Base-by-base conservation (phyloP, 2,113 vertebrate genomes). In the Choloepus hoffmanni region DNA sequence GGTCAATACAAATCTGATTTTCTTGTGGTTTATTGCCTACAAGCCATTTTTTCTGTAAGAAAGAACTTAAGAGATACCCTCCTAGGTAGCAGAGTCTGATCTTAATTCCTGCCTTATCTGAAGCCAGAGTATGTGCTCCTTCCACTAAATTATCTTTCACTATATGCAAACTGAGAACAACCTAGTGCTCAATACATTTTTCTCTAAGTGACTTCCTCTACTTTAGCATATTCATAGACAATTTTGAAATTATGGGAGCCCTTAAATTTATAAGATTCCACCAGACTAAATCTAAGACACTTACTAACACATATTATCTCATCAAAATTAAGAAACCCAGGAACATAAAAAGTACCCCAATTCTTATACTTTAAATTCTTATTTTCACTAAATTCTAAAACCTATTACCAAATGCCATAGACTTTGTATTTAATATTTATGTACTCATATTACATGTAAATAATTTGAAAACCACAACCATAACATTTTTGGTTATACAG, bases 341-440 rank as follows among this genome's bases (percentile, higher is more conserved):
- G n/a, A 73, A 65, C 21, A 48, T n/a, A 48, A 30, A 72, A 95
- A 89, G 16, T 43, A 58, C 0, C 6, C 6, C 45, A 87, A 91
- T 83, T 87, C 45, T 67, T 72, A 82, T 36, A 62, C 45, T 58
- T 91, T 76, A 26, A 93, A 67, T 87, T 63, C 40, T 88, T 72
- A 77, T 68, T 89, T 85, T 79, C 65, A 23, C n/a, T 90, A 23
- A 40, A 40, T 87, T 95, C 33, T 79, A 81, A 89, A 86, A 81
- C 63, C 11, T 40, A n/a, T 40, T n/a, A n/a, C 4, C 26, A 21
- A 87, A 76, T 74, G 60, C 62, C 4, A 33, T 53, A 79, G 90
- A 70, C 3, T 21, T 68, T 88, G 43, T 55, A 73, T 83, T 82
- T 86, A 72, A 67, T 88, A 50, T 50, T 79, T 93, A 55, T 45